phyloP scores from a whole-genome alignment of 37 sponge, comb jelly and placozoan genomes.

The Aplysina aerophoba region DNA sequence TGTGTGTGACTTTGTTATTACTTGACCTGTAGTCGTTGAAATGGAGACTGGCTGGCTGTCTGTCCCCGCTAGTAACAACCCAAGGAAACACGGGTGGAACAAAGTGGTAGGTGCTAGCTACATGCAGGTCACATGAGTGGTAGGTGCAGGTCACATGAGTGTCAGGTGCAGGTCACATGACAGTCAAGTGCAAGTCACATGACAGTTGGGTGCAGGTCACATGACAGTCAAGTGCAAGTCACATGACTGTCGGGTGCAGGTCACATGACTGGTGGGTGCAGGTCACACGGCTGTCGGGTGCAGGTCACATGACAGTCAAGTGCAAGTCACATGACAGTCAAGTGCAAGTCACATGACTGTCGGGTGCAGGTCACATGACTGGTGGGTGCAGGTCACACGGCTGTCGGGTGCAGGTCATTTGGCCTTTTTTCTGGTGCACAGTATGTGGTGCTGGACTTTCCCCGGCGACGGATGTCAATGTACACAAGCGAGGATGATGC shows the following conservation, averaged over 20 bases:
- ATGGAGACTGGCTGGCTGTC: slow-evolving; percentile 60
- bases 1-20: background rate
- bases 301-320: background rate
- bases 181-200: background rate
- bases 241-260: too few species aligned
- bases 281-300: background rate
- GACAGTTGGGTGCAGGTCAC: background rate
- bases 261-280: too few species aligned
- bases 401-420: background rate
- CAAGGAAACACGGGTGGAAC: slow-evolving; percentile 79
- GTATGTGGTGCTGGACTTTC: slow-evolving; percentile 75
- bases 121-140: too few species aligned
- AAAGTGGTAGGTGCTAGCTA: slow-evolving; percentile 66
- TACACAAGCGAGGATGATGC: slow-evolving; percentile 66
- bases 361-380: background rate
- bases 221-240: too few species aligned
- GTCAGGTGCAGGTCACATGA: slow-evolving; percentile 1
- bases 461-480: slow-evolving; percentile 48
- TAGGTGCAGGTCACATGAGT: too few species aligned
- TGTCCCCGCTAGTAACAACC: slow-evolving; percentile 66
- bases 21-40: slow-evolving; percentile 26
- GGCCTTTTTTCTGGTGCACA: background rate
- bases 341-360: too few species aligned
- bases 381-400: too few species aligned
- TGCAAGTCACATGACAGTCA: too few species aligned